Evolutionary conservation across 2,888 invertebrate genomes (phyloP), one percentile per base, ranked within the genome.

Genomic region (Dolichomitus sp.): DNA sequence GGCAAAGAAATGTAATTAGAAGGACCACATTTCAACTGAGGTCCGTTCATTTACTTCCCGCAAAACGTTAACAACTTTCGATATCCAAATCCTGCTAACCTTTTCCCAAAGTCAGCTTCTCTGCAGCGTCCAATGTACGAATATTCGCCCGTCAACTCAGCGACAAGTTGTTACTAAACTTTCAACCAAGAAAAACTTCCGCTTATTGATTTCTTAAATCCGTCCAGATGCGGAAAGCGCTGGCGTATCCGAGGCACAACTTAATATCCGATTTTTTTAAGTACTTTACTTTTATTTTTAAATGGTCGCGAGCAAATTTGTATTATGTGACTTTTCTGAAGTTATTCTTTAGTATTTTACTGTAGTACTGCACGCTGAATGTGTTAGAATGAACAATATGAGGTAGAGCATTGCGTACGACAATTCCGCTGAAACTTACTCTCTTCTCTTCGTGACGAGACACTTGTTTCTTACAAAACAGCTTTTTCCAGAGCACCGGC

Each of bases 401-500:
- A 52, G 11, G 19, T 52, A 5, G 19, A 52, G 11, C 54, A 23
- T 27, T 4, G 27, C 7, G 4, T 27, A 19, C 19, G 23, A 23
- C 6, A 5, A 19, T 19, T 19, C 7, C 6, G 50, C 50, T 52
- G 3, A 11, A 27, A 54, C 27, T 4, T 54, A 4, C 11, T 27
- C 54, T 65, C 40, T 45, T 68, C 33, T 59, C 45, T 61, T 72
- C 30, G 57, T 40, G 66, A 65, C 48, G 72, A 23, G 37, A 74
- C 33, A 50, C 65, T 72, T 69, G 72, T 61, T 40, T 23, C 48
- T 48, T 45, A 69, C 73, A 42, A 40, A 42, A 57, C 57, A 70
- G 40, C 57, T 57, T 23, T 70, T 42, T 42, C 27, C 57, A 30
- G 30, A 78, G 81, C 27, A 78, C 69, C 37, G 37, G 66, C 79